Evolutionary conservation across 2,888 invertebrate genomes (phyloP), one percentile per base, ranked within the genome.

Genomic region (Xestia xanthographa): DNA sequence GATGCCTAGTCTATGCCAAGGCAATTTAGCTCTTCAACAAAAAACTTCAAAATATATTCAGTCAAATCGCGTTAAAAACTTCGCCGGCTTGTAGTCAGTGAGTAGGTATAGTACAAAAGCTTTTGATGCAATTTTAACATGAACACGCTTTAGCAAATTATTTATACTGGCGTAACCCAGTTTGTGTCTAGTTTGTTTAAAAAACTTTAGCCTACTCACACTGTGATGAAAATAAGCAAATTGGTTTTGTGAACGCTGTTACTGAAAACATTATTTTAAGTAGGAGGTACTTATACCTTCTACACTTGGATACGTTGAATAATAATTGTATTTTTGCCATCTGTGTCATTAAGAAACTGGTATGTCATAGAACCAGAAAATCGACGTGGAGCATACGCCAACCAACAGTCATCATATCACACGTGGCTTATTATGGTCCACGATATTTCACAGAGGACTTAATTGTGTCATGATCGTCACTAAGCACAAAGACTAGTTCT

Each of bases 51-150:
- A 88, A 84, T 84, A 82, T 85, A 86, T 85, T 77, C 78, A 83
- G 77, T 83, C 81, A 86, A 88, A 89, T 88, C 74, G 74, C 65
- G 86, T 89, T 86, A 87, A 83, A 88, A 90, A 89, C 85, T 90
- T 89, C 75, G 79, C 72, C 45, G 72, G 80, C 75, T 79, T 73
- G 81, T 85, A 84, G 82, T 79, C 85, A 84, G 77, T 48, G 69
- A 81, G 74, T 84, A 84, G 86, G 84, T 87, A 86, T 87, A 75
- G 82, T 79, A 90, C 87, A 90, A 90, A 90, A 90, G 88, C 88
- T 90, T 88, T 88, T 87, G 87, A 90, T 89, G 88, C 87, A 90
- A 87, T 91, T 90, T 90, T 80, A 87, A 78, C 87, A 85, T 80
- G 75, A 77, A 87, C 83, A 86, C 86, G 80, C 80, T 86, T 88